Conservation (phyloP, 2,113 vertebrate species). For the Guaruba guarouba region DNA sequence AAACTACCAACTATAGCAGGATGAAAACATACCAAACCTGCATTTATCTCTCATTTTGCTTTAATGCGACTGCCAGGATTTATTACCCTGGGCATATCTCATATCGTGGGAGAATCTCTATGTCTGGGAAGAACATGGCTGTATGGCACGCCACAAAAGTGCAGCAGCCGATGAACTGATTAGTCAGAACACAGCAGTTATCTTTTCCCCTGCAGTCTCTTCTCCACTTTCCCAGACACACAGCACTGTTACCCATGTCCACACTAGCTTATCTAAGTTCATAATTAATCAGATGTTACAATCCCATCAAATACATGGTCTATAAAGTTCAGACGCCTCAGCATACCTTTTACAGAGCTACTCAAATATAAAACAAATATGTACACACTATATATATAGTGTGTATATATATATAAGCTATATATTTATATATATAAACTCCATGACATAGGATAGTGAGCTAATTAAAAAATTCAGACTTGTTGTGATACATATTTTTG, state of each 20-base stretch:
- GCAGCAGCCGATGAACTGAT: background rate
- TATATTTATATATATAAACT: background rate
- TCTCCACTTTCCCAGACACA: background rate
- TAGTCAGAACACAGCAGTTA: background rate
- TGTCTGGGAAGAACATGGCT: background rate
- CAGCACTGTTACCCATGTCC: background rate
- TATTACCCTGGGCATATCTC: background rate
- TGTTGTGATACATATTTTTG: background rate
- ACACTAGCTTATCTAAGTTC: background rate
- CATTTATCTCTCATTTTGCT: background rate
- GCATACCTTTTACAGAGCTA: background rate
- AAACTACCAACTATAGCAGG: background rate
- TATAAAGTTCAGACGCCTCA: background rate
- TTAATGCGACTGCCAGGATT: background rate
- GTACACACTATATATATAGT: background rate
- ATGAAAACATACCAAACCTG: background rate
- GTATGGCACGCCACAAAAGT: background rate
- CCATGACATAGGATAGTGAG: background rate
- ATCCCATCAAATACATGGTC: background rate
- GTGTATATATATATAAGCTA: background rate
- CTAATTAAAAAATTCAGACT: background rate
- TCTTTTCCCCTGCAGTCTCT: background rate
- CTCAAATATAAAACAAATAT: background rate
- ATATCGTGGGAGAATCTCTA: background rate
- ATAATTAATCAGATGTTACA: background rate